phyloP scores from a whole-genome alignment of 1,140 invertebrate genomes.

The Heliconius hewitsoni region DNA sequence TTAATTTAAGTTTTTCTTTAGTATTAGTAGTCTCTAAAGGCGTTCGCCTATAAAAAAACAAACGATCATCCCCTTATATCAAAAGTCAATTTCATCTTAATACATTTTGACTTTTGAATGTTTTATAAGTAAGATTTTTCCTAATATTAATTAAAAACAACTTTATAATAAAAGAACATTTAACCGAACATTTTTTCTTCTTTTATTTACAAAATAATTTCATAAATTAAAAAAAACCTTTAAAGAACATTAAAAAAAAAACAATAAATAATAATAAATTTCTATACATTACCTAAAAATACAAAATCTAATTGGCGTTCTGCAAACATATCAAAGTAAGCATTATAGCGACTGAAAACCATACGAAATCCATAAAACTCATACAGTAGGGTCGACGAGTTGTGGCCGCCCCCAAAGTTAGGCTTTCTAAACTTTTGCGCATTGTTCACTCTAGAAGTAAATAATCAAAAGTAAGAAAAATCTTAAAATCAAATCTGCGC shows the following conservation, averaged over 20 bases:
- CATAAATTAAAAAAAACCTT: not conserved
- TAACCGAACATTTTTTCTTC: no score
- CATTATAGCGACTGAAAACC: slow-evolving; percentile 6
- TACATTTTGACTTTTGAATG: not conserved
- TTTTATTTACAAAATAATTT: not conserved
- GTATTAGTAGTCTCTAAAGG: no score
- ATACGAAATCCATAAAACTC: slow-evolving; percentile 39
- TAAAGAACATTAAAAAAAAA: not conserved
- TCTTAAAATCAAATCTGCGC: no score
- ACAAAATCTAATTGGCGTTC: slow-evolving; percentile 23
- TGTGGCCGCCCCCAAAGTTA: no score
- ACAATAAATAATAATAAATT: slow-evolving; percentile 1
- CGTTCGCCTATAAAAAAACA: no score
- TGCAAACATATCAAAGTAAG: slow-evolving; percentile 29
- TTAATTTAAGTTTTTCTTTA: no score
- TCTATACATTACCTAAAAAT: not conserved
- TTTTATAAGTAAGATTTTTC: no score
- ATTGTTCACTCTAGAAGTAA: no score
- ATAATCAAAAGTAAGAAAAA: no score
- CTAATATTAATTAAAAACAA: not conserved
- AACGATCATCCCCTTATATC: no score
- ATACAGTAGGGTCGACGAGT: slow-evolving; percentile 28
- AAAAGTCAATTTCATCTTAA: not conserved
- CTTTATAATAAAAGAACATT: not conserved
- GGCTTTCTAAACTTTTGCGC: no score